Conservation (phyloP, 2,888 invertebrate genomes). For the Torymus aiolomorphi region DNA sequence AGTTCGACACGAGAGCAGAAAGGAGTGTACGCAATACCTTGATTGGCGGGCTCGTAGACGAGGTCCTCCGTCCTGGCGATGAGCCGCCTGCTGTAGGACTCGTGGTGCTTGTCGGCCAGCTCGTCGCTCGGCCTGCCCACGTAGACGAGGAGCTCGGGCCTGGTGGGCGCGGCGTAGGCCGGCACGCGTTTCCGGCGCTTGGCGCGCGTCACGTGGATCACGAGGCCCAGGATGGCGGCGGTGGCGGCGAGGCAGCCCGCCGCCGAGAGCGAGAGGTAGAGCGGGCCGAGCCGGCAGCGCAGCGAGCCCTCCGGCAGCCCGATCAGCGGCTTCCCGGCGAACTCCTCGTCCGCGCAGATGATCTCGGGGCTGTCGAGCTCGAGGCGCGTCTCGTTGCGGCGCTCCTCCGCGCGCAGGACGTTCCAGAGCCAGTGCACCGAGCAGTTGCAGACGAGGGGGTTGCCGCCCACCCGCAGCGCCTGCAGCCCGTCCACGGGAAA, state of each 20-base stretch:
- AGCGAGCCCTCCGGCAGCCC: slow-evolving; percentile 70
- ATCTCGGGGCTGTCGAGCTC: slow-evolving; percentile 72
- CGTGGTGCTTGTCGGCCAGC: slow-evolving; percentile 68
- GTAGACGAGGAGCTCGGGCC: slow-evolving; percentile 73
- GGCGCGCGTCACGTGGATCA: slow-evolving; percentile 70
- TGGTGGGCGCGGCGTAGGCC: slow-evolving; percentile 69
- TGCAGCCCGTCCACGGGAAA: slow-evolving; percentile 89
- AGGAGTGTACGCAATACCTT: slow-evolving; percentile 29
- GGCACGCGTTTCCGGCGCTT: slow-evolving; percentile 69
- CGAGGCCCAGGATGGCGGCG: slow-evolving; percentile 70
- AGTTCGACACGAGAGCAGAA: neutral
- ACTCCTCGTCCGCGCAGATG: slow-evolving; percentile 72
- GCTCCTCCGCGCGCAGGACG: slow-evolving; percentile 77
- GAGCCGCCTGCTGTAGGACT: slow-evolving; percentile 70
- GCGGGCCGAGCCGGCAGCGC: slow-evolving; percentile 69
- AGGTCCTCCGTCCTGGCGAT: slow-evolving; percentile 70
- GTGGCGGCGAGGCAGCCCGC: slow-evolving; percentile 72
- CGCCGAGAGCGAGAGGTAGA: slow-evolving; percentile 73
- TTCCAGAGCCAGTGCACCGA: slow-evolving; percentile 92
- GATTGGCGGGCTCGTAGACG: slow-evolving; percentile 68
- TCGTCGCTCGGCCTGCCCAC: slow-evolving; percentile 70
- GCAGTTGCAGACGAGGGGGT: slow-evolving; percentile 91
- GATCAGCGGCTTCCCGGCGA: slow-evolving; percentile 71
- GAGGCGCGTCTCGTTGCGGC: slow-evolving; percentile 71
- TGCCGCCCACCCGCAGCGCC: slow-evolving; percentile 86